These are phyloP conservation scores for Alcis repandata DNA, from an alignment of 2,888 invertebrate genomes.

Conservation along the genomic window DNA sequence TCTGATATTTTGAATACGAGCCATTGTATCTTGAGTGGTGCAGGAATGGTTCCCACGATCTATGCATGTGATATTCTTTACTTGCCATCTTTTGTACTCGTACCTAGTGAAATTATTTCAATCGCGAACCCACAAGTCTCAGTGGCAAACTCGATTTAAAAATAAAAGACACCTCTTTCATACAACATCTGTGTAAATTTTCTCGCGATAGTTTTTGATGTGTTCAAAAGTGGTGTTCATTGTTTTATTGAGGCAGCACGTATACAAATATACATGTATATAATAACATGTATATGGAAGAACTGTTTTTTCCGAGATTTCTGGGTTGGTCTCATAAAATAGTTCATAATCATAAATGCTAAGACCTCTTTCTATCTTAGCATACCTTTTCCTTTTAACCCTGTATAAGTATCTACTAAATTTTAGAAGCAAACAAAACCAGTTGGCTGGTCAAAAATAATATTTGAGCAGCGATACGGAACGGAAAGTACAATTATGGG, in stretches of 20 bases:
- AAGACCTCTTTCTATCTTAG: no score
- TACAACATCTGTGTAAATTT: neutral
- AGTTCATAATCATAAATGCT: no score
- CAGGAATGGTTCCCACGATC: slow-evolving; percentile 10
- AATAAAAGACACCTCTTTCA: neutral
- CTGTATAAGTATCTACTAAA: neutral
- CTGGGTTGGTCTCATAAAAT: no score
- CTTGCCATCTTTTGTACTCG: neutral
- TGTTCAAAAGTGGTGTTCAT: neutral
- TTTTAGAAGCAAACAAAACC: slow-evolving; percentile 13
- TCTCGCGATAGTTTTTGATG: slow-evolving; percentile 1
- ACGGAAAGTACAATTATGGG: slow-evolving; percentile 60
- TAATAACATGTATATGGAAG: no score
- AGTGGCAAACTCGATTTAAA: no score
- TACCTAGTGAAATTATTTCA: neutral
- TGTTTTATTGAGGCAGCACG: neutral
- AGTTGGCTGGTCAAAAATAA: slow-evolving; percentile 36
- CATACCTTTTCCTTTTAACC: no score
- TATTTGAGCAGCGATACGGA: slow-evolving; percentile 52
- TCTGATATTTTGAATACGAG: neutral
- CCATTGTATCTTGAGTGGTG: neutral
- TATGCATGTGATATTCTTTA: slow-evolving; percentile 2
- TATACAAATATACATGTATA: no score
- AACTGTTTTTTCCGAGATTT: no score
- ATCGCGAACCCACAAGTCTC: neutral